phyloP scores from a whole-genome alignment of 2,113 vertebrate species.

The Cichladusa arquata region DNA sequence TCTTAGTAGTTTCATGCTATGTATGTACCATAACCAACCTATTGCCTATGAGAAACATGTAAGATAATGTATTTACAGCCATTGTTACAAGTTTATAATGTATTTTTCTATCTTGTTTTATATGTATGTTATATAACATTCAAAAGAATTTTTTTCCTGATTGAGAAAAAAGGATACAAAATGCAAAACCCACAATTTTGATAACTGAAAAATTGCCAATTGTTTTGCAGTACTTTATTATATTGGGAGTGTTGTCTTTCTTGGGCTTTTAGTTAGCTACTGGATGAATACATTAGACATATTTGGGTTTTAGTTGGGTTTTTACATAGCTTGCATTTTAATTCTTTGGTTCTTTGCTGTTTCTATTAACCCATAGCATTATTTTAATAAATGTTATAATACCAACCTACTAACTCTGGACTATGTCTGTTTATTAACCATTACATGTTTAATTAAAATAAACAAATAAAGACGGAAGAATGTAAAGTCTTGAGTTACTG shows the following conservation, averaged over 20 bases:
- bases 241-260: conserved; percentile 82
- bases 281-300: conserved; percentile 84
- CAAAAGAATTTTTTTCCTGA: conserved; percentile 93
- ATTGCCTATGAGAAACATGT: conserved; percentile 90
- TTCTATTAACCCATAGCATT: conserved; percentile 91
- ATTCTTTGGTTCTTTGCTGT: conserved; percentile 91
- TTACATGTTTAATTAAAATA: conserved; percentile 86
- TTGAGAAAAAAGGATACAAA: conserved; percentile 86
- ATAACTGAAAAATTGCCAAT: conserved; percentile 86
- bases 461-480: conserved; percentile 77
- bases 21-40: conserved; percentile 88
- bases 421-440: conserved; percentile 95
- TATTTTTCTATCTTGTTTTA: conserved; percentile 99
- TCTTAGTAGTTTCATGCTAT: conserved; percentile 82
- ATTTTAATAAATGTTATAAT: conserved; percentile 98
- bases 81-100: conserved; percentile 99
- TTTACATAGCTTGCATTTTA: conserved; percentile 93
- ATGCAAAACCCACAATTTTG: conserved; percentile 85
- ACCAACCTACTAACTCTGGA: conserved; percentile 96
- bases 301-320: conserved; percentile 84
- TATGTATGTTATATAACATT: conserved; percentile 99
- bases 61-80: conserved; percentile 95
- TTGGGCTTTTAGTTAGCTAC: conserved; percentile 85
- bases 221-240: conserved; percentile 89
- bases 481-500: conserved; percentile 78